phyloP scores from a whole-genome alignment of 2,797 vertebrate species.

The Cyclura pinguis region DNA sequence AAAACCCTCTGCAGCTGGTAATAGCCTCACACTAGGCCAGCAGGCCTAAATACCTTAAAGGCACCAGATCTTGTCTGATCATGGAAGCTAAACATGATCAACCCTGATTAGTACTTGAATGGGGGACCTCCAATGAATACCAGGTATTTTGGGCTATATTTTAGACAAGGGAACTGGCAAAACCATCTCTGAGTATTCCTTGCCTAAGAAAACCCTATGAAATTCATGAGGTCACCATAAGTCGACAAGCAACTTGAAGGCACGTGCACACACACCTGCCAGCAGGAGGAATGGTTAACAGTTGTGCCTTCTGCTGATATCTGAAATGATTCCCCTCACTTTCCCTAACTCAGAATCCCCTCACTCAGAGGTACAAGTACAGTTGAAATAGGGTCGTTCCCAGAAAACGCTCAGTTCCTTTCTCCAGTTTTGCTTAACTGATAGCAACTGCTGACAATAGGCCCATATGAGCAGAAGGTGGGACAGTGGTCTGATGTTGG shows the following conservation, averaged over 20 bases:
- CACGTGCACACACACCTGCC: neutral
- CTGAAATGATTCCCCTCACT: neutral
- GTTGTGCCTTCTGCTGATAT: neutral
- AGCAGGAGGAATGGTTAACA: neutral
- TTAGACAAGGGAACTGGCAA: no score
- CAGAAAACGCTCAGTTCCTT: neutral
- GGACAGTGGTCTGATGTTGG: neutral
- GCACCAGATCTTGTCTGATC: no score
- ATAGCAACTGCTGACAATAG: neutral
- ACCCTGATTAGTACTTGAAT: no score
- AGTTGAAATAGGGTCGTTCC: neutral
- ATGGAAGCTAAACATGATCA: no score
- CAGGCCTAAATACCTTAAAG: neutral
- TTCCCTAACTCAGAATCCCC: neutral
- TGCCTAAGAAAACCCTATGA: no score
- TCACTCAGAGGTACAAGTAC: no score
- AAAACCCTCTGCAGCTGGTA: neutral
- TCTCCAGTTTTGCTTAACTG: neutral
- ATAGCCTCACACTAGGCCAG: no score
- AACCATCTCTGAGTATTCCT: no score
- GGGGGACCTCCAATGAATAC: no score
- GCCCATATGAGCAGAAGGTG: neutral
- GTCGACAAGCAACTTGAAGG: neutral
- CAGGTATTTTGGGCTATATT: no score
- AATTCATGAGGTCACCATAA: no score